Evolutionary conservation across 2,888 invertebrate species (phyloP).

Genomic region (Psococerastis gibbosa): DNA sequence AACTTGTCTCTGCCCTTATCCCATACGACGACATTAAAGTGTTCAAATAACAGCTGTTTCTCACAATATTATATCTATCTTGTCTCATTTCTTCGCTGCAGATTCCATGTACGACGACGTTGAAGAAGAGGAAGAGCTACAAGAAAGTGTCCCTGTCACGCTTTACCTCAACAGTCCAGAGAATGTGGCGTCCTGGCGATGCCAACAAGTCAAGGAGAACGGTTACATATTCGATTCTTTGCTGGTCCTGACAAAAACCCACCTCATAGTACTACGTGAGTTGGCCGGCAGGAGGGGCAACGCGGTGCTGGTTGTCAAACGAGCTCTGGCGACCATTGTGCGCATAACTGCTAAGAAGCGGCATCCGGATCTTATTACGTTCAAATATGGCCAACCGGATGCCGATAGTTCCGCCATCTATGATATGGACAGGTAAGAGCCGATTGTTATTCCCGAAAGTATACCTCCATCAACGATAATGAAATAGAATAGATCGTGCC

Average conservation of each 20-base stretch:
- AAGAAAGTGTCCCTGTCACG: constrained; percentile 63
- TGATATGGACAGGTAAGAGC: constrained; percentile 61
- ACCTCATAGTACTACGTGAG: constrained; percentile 70
- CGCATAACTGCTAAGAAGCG: constrained; percentile 94
- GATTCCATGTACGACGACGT: constrained; percentile 27
- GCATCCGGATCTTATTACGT: constrained; percentile 90
- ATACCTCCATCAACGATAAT: too few species aligned
- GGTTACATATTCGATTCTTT: constrained; percentile 72
- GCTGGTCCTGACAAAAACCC: constrained; percentile 66
- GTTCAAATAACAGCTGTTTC: too few species aligned
- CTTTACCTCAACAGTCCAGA: constrained; percentile 67
- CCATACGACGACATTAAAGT: too few species aligned
- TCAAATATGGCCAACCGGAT: constrained; percentile 80
- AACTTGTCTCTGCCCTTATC: too few species aligned
- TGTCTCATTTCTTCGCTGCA: too few species aligned
- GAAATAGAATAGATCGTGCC: not conserved
- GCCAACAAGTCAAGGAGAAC: constrained; percentile 80
- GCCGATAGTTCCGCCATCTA: constrained; percentile 62
- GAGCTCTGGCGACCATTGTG: constrained; percentile 79
- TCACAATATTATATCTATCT: too few species aligned
- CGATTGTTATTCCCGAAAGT: too few species aligned
- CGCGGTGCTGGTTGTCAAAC: constrained; percentile 68
- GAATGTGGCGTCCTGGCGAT: constrained; percentile 69
- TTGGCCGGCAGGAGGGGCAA: constrained; percentile 54
- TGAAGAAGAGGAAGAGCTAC: constrained; percentile 38